Evolutionary conservation across 2,888 invertebrate species (phyloP), one percentile per base, ranked within the genome.

Genomic region (Conchocele bisecta): DNA sequence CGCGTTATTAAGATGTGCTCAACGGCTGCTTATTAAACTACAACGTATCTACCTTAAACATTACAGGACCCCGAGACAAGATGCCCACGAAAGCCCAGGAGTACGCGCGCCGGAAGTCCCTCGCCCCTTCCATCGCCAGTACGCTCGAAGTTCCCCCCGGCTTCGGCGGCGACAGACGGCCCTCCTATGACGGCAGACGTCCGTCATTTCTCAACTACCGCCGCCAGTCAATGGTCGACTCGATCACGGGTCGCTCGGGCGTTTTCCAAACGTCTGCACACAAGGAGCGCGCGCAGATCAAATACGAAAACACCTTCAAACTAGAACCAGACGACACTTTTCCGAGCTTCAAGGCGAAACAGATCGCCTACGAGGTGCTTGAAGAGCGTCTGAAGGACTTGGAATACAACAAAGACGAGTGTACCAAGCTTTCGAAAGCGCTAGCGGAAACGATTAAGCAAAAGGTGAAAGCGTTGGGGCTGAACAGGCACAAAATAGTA

Each of bases 281-380:
- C 6, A 68, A 77, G n/a, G 66, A 76, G 17, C 64, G 81, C 11
- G 51, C 59, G 17, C 78, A 75, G 20, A 51, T 83, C 41, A 79
- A 79, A 53, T 82, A 77, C 28, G 88, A 88, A 60, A 88, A 88
- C 61, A 84, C 86, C 0, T 88, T 81, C 77, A 82, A 79, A 69
- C 41, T 82, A 6, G 84, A 86, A 57, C 86, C 88, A 20, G 83
- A 81, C 46, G 75, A 75, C 4, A 73, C 61, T 13, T 79, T 79
- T 48, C 78, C 82, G 4, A 77, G 70, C 22, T 58, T 64, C 44
- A 70, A 79, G 29, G 75, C 84, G 7, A 78, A 67, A 35, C 65
- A 75, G 35, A 73, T 84, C 24, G 83, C 85, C 9, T 59, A 67
- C 17, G 80, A 81, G 6, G 63, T 83, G 26, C 73, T 87, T 7